Evolutionary conservation across 2,113 vertebrate genomes (phyloP).

Genomic region (Fregata magnificens): DNA sequence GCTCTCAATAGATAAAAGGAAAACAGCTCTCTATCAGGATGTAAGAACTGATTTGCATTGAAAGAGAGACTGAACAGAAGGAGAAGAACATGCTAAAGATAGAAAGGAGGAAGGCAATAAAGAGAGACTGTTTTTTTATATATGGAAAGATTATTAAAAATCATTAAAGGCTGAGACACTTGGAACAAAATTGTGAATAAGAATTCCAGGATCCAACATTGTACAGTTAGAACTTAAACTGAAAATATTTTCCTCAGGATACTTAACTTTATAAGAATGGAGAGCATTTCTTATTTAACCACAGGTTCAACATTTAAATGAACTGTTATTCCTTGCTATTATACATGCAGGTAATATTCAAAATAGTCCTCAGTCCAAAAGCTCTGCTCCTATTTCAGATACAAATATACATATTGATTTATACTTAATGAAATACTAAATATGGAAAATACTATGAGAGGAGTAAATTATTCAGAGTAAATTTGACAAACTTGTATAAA

Average conservation of each 20-base stretch:
- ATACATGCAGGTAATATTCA: background rate
- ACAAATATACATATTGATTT: constrained; percentile 31
- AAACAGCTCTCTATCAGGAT: background rate
- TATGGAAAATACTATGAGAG: constrained; percentile 21
- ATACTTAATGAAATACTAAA: constrained; percentile 38
- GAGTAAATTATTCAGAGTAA: constrained; percentile 41
- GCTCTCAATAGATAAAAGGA: background rate
- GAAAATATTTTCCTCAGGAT: background rate
- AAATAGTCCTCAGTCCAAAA: background rate
- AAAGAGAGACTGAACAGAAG: background rate
- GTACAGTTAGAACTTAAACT: background rate
- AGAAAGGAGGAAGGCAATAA: background rate
- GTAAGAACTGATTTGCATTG: background rate
- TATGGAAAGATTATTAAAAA: background rate
- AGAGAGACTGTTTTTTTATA: background rate
- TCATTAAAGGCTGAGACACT: background rate
- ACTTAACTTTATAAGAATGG: background rate
- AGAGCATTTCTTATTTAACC: background rate
- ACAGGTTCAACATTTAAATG: background rate
- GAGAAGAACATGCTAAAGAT: background rate
- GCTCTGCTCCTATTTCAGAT: background rate
- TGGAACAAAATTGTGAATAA: background rate
- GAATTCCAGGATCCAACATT: background rate
- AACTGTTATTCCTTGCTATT: background rate
- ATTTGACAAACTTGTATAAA: constrained; percentile 19